Evolutionary conservation across 2,113 vertebrate species (phyloP).

Genomic region (Alligator sinensis): DNA sequence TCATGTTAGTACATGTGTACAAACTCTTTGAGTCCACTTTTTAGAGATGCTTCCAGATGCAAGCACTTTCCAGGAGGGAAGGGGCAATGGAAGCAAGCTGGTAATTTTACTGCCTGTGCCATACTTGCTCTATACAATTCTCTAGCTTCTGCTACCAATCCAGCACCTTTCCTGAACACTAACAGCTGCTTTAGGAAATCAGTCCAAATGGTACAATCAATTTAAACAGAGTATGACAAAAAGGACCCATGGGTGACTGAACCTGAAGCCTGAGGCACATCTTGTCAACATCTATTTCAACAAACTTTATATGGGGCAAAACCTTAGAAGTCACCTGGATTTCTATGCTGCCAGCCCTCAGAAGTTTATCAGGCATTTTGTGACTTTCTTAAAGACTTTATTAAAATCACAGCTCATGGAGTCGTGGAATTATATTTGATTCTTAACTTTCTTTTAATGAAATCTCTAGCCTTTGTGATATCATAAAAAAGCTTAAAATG

Average conservation of each 20-base stretch:
- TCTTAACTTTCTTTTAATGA: not conserved
- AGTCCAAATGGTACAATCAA: not conserved
- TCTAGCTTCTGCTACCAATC: not conserved
- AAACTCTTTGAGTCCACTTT: not conserved
- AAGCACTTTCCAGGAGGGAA: not conserved
- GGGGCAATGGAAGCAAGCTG: not conserved
- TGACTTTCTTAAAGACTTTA: not conserved
- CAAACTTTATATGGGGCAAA: not conserved
- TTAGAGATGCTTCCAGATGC: not conserved
- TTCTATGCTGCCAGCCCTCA: not conserved
- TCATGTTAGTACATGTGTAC: too few species aligned
- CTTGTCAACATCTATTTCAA: not conserved
- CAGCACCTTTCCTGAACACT: not conserved
- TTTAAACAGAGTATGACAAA: not conserved
- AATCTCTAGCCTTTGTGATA: not conserved
- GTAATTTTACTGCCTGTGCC: not conserved
- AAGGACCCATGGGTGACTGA: not conserved
- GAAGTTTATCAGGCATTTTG: not conserved
- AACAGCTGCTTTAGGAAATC: not conserved
- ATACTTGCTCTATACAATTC: not conserved
- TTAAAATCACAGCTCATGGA: not conserved
- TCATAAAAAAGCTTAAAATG: not conserved
- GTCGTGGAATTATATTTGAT: not conserved
- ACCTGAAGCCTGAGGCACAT: not conserved
- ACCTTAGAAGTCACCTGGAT: rapidly evolving